Conservation (phyloP, 2,888 invertebrate species). For the Hydrotaea cyrtoneurina region DNA sequence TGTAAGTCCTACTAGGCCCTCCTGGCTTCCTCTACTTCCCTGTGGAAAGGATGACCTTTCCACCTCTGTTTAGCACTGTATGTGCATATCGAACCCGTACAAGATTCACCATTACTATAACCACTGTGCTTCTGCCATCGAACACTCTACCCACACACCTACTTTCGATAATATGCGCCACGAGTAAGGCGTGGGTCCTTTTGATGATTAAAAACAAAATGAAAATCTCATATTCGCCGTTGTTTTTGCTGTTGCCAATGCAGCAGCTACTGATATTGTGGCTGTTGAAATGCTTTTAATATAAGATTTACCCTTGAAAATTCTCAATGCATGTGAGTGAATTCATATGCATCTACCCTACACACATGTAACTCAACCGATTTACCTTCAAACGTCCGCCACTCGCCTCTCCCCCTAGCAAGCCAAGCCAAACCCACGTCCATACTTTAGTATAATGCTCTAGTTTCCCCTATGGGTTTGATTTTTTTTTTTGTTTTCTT, state of each 20-base stretch:
- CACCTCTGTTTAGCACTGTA: too few relatives aligned
- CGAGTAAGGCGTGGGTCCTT: not conserved
- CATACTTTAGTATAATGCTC: constrained; percentile 1
- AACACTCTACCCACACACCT: not conserved
- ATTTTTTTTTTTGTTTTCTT: not conserved
- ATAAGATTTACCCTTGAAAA: constrained; percentile 33
- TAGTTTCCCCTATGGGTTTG: not conserved
- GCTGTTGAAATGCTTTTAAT: not conserved
- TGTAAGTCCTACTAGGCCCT: too few relatives aligned
- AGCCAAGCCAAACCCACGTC: not conserved
- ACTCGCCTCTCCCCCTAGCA: not conserved
- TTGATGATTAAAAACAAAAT: constrained; percentile 10
- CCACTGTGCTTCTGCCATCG: not conserved
- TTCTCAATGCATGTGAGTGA: not conserved
- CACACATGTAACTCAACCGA: not conserved
- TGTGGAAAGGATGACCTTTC: too few relatives aligned
- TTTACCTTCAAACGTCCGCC: not conserved
- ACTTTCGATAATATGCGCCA: too few relatives aligned
- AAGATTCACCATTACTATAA: not conserved
- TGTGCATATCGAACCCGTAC: too few relatives aligned
- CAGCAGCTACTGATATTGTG: not conserved
- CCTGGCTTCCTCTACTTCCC: too few relatives aligned
- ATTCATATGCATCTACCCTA: constrained; percentile 12
- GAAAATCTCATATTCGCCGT: not conserved
- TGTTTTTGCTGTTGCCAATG: not conserved